These are phyloP conservation scores for Microctonus brassicae DNA, from an alignment of 2,888 invertebrate genomes.

Conservation along the genomic window DNA sequence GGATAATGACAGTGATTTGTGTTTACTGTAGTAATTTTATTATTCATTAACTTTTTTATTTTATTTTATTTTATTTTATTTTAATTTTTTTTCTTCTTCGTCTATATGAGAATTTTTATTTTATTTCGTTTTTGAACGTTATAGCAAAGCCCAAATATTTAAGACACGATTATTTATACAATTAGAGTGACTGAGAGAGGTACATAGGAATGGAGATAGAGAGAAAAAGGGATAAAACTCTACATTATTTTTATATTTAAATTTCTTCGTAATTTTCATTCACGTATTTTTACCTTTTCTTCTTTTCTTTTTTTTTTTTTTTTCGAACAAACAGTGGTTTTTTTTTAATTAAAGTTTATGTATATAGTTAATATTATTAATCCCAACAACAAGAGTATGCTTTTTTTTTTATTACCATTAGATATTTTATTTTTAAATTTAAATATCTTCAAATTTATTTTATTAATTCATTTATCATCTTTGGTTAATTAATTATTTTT, in stretches of 20 bases:
- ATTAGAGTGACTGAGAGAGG: conserved; percentile 51
- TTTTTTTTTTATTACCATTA: conserved; percentile 55
- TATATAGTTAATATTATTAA: conserved; percentile 60
- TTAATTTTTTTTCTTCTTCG: neutral
- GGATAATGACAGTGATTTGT: neutral
- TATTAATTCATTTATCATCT: conserved; percentile 39
- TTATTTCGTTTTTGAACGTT: neutral
- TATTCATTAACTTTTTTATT: no score
- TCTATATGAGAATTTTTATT: neutral
- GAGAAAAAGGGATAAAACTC: conserved; percentile 7
- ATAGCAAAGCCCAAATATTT: conserved; percentile 57
- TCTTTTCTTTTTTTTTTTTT: conserved; percentile 52
- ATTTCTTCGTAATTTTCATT: conserved; percentile 25
- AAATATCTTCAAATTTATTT: conserved; percentile 32
- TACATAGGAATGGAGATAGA: neutral
- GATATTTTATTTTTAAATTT: conserved; percentile 46
- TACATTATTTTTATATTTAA: conserved; percentile 31
- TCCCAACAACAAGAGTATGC: conserved; percentile 65
- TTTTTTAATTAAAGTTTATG: conserved; percentile 63
- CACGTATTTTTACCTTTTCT: conserved; percentile 42
- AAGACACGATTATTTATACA: conserved; percentile 59
- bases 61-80: no score
- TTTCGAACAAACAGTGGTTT: conserved; percentile 66
- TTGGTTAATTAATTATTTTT: conserved; percentile 32
- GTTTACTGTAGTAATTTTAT: no score